Percentiles rank a stretch among this genome's conserved stretches.
phyloP scores from a whole-genome alignment of 2,797 vertebrate genomes.

The Muscicapa comitata region DNA sequence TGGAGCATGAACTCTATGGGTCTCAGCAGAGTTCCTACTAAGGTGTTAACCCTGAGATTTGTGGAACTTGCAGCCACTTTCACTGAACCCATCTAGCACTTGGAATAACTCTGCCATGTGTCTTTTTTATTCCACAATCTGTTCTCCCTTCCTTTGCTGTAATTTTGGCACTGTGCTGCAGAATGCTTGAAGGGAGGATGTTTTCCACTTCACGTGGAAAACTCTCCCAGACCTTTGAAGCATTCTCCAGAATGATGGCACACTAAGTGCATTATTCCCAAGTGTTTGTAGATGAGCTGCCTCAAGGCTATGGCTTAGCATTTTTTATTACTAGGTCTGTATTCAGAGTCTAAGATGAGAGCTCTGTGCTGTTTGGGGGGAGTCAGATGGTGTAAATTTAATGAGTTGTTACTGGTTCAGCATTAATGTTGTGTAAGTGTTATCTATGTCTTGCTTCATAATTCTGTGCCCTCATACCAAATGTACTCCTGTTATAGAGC shows the following conservation, averaged over 20 bases:
- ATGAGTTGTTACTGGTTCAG: constrained; percentile 9
- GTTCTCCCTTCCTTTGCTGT: not conserved
- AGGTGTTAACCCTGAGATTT: not conserved
- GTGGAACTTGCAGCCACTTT: not conserved
- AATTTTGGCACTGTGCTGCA: not conserved
- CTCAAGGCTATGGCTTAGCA: constrained; percentile 14
- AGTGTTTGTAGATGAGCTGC: not conserved
- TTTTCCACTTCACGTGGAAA: not conserved
- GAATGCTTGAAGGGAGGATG: not conserved
- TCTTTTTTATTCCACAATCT: not conserved
- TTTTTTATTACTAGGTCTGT: constrained; percentile 10
- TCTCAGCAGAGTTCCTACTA: not conserved
- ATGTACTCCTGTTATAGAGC: not conserved
- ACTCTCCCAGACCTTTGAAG: not conserved
- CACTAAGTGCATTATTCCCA: not conserved
- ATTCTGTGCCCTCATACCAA: not conserved
- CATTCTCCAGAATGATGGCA: not conserved
- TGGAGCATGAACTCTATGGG: fast-evolving
- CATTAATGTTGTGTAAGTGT: not conserved
- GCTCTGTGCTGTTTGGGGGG: not conserved
- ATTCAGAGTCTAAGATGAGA: not conserved
- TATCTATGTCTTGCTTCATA: not conserved
- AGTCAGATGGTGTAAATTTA: constrained; percentile 30
- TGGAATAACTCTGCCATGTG: not conserved
- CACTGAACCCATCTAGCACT: not conserved